Evolutionary conservation across 2,113 vertebrate species (phyloP).

Genomic region (Macquaria australasica): DNA sequence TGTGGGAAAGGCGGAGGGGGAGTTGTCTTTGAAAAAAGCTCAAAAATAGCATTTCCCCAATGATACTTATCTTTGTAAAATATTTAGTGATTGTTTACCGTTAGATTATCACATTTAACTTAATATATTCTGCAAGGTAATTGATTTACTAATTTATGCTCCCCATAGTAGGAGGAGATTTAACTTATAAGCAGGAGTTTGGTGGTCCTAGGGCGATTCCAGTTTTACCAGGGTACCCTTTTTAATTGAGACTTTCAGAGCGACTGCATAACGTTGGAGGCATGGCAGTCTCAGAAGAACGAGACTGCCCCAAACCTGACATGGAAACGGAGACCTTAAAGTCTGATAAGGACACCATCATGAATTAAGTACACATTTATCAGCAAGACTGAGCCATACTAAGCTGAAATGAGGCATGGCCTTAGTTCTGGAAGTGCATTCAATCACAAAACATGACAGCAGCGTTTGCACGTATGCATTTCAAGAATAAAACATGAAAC

Average conservation of each 20-base stretch:
- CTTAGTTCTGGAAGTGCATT: background rate
- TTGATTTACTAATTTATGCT: background rate
- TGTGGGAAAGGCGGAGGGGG: too few species aligned
- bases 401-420: background rate
- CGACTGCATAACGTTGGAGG: background rate
- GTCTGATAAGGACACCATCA: background rate
- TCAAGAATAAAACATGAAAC: background rate
- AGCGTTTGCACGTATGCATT: background rate
- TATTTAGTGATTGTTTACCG: background rate
- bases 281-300: background rate
- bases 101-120: background rate
- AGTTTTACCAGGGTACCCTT: background rate
- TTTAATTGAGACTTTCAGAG: constrained; percentile 2
- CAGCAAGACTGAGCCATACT: constrained; percentile 3
- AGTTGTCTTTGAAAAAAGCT: background rate
- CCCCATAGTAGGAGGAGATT: background rate
- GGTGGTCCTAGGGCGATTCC: background rate
- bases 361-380: constrained; percentile 25
- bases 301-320: background rate
- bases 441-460: constrained; percentile 10
- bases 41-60: background rate
- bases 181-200: background rate
- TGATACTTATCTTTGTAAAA: too few species aligned
- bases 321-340: constrained; percentile 8
- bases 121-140: background rate